These are phyloP conservation scores for Leptopilina boulardi DNA, from an alignment of 1,140 invertebrate genomes.

Conservation along the genomic window DNA sequence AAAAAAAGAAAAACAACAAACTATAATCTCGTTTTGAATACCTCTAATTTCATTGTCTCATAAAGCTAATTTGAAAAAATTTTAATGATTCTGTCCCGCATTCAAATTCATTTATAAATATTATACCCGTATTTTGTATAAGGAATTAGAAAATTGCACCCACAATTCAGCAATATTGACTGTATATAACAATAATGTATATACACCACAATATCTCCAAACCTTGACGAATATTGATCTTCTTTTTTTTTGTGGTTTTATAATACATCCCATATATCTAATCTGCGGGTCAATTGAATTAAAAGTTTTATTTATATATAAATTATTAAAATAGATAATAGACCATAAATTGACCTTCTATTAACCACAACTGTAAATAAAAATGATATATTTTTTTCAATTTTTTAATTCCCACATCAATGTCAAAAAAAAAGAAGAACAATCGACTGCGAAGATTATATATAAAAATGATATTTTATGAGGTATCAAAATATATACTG, in stretches of 20 bases:
- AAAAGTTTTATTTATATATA: background rate
- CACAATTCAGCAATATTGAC: constrained; percentile 13
- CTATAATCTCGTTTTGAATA: constrained; percentile 21
- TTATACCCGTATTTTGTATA: constrained; percentile 3
- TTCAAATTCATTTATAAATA: background rate
- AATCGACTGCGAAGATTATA: background rate
- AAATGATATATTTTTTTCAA: too few species aligned
- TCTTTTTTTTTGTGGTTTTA: background rate
- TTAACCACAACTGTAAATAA: too few species aligned
- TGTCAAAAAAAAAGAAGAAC: background rate
- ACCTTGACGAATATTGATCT: constrained; percentile 22
- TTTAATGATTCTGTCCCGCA: background rate
- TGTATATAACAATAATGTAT: background rate
- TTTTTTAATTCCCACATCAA: background rate
- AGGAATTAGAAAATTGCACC: background rate
- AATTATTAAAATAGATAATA: too few species aligned
- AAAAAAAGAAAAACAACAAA: background rate
- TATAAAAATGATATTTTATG: constrained; percentile 24
- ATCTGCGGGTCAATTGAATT: constrained; percentile 16
- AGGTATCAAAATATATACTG: constrained; percentile 36
- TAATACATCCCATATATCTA: background rate
- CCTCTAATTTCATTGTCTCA: too few species aligned
- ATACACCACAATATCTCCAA: background rate
- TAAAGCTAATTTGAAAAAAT: too few species aligned
- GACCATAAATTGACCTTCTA: too few species aligned